phyloP scores from a whole-genome alignment of 2,113 vertebrate species.

The Ptyas mucosa region DNA sequence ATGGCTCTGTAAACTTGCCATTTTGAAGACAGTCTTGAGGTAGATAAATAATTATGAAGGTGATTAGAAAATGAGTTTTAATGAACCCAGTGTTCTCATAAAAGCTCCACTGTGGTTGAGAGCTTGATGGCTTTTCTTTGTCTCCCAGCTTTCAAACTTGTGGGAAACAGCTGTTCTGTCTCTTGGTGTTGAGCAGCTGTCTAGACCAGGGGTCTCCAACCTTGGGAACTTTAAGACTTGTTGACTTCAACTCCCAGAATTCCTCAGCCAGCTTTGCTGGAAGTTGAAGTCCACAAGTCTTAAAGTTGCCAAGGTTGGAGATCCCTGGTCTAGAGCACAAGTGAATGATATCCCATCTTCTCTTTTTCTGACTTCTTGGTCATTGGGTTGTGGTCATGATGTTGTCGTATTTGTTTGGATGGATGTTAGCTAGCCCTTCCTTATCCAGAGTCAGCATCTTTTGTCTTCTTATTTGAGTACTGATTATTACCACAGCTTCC shows the following conservation, averaged over 20 bases:
- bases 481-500: not conserved
- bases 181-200: not conserved
- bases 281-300: too few relatives aligned
- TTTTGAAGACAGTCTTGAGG: not conserved
- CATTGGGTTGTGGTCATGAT: not conserved
- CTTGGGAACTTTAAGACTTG: too few relatives aligned
- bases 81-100: not conserved
- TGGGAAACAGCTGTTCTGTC: not conserved
- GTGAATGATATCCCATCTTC: not conserved
- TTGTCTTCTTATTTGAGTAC: not conserved
- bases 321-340: not conserved
- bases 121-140: not conserved
- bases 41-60: not conserved
- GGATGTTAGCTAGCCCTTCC: not conserved
- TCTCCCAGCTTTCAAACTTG: not conserved
- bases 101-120: not conserved
- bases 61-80: not conserved
- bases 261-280: too few relatives aligned
- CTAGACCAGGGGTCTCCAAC: too few relatives aligned
- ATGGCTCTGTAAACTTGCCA: not conserved
- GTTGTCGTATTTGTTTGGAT: not conserved
- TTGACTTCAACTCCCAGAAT: too few relatives aligned
- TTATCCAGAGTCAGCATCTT: not conserved
- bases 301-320: too few relatives aligned
- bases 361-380: not conserved